These are phyloP conservation scores for Belonocnema kinseyi DNA, from an alignment of 1,140 invertebrate species.

Conservation along the genomic window DNA sequence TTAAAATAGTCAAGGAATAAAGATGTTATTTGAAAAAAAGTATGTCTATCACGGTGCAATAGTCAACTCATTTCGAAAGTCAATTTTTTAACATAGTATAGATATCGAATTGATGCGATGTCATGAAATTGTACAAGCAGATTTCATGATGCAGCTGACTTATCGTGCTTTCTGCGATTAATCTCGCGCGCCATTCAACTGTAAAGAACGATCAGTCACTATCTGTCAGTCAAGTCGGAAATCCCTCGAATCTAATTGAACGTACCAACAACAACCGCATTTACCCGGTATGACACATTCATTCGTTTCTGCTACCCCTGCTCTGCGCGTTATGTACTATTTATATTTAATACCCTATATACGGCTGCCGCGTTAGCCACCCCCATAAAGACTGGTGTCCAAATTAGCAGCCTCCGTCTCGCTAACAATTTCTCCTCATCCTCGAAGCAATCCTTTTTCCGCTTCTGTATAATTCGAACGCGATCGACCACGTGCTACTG, in stretches of 20 bases:
- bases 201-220: constrained; percentile 40
- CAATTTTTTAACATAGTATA: not conserved
- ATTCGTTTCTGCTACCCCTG: constrained; percentile 37
- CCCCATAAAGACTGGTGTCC: constrained; percentile 45
- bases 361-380: constrained; percentile 39
- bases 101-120: not conserved
- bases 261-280: constrained; percentile 36
- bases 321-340: constrained; percentile 28
- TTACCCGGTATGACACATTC: constrained; percentile 43
- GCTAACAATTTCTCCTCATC: constrained; percentile 50
- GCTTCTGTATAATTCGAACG: constrained; percentile 37
- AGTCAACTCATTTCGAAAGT: not conserved
- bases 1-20: too few species aligned
- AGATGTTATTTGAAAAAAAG: too few species aligned
- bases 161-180: constrained; percentile 32
- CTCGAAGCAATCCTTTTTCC: constrained; percentile 48
- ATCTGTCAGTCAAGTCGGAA: constrained; percentile 42
- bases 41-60: too few species aligned
- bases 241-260: constrained; percentile 47
- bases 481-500: constrained; percentile 44
- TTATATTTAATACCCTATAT: constrained; percentile 45
- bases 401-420: constrained; percentile 41
- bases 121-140: not conserved
- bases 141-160: not conserved
- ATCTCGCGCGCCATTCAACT: constrained; percentile 33